phyloP scores from a whole-genome alignment of 1,140 invertebrate genomes.

The Caenorhabditis latens region DNA sequence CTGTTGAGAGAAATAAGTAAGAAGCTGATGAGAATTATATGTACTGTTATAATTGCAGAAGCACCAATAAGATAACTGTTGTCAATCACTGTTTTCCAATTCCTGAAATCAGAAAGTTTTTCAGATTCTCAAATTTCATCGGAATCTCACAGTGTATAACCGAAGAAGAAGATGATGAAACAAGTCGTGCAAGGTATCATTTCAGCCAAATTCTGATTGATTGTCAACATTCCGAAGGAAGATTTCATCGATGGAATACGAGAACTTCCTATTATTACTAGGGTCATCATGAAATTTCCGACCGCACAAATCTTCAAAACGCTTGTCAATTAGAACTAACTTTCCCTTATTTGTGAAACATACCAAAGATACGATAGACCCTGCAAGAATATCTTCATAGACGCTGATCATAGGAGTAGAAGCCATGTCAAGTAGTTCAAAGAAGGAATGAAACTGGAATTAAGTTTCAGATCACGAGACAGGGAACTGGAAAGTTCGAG shows the following conservation, averaged over 20 bases:
- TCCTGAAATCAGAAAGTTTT: neutral
- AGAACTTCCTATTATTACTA: neutral
- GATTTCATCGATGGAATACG: constrained; percentile 30
- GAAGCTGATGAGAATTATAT: constrained; percentile 14
- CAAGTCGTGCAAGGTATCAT: neutral
- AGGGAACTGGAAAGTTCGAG: neutral
- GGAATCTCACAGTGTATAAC: constrained; percentile 10
- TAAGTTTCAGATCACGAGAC: neutral
- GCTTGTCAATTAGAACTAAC: no score
- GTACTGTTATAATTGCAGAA: neutral
- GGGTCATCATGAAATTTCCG: neutral
- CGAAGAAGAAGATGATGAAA: constrained; percentile 6
- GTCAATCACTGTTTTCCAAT: neutral
- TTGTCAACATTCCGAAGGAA: neutral
- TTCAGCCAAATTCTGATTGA: constrained; percentile 11
- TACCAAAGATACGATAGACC: neutral
- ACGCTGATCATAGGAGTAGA: neutral
- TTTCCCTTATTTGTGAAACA: neutral
- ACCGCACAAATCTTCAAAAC: neutral
- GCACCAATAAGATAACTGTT: constrained; percentile 18
- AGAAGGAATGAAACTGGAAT: no score
- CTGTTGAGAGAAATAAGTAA: constrained; percentile 10
- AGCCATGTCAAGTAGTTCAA: neutral
- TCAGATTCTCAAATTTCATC: no score
- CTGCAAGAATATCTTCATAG: neutral